Evolutionary conservation across 1,140 invertebrate genomes (phyloP).

Genomic region (Lanistes nyassanus): DNA sequence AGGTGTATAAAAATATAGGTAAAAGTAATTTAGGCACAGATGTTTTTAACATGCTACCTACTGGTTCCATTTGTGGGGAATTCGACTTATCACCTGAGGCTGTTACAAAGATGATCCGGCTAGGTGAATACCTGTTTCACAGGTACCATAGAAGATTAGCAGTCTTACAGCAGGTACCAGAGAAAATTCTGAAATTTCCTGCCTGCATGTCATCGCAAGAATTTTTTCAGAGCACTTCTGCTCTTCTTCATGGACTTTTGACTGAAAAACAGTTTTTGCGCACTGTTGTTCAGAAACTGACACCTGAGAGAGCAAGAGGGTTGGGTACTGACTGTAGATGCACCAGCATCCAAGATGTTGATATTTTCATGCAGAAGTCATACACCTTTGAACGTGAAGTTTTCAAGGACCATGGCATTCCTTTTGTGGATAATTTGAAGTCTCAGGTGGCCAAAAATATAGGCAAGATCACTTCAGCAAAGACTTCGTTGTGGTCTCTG

Average conservation of each 20-base stretch:
- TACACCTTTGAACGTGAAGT: constrained; percentile 8
- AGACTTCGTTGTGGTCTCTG: background rate
- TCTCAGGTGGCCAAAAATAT: background rate
- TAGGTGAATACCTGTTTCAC: constrained; percentile 15
- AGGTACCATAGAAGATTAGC: background rate
- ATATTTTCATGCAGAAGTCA: constrained; percentile 8
- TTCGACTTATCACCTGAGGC: constrained; percentile 1
- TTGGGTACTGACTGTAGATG: background rate
- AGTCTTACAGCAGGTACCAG: background rate
- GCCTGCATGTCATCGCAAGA: background rate
- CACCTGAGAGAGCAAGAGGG: background rate
- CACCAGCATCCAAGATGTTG: constrained; percentile 5
- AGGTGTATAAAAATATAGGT: constrained; percentile 8
- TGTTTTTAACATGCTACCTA: constrained; percentile 13
- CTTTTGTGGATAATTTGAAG: background rate
- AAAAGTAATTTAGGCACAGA: constrained; percentile 12
- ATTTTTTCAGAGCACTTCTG: constrained; percentile 13
- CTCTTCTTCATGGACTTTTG: constrained; percentile 25
- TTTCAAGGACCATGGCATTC: background rate
- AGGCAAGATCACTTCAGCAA: background rate
- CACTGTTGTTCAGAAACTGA: constrained; percentile 12
- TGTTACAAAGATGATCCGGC: constrained; percentile 2
- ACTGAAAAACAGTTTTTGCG: constrained; percentile 25
- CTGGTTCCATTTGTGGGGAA: background rate
- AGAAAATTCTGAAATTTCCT: background rate